These are phyloP conservation scores for Cyprinodon brontotheroides DNA, from an alignment of 2,113 vertebrate genomes.

Conservation along the genomic window DNA sequence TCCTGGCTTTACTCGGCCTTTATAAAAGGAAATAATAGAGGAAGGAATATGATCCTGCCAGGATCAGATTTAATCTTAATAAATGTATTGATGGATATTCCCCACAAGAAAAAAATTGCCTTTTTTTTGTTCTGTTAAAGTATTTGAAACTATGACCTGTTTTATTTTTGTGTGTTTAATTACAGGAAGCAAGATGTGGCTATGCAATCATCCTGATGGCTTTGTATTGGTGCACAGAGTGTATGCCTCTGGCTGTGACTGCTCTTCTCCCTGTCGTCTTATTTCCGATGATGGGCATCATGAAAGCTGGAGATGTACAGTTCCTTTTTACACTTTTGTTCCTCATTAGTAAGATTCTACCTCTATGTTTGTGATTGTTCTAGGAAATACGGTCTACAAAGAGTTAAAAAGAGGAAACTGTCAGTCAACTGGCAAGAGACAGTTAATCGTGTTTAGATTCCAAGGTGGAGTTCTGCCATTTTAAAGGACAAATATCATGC, in stretches of 20 bases:
- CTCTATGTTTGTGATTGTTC: neutral
- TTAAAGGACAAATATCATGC: no score
- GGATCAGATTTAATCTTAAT: no score
- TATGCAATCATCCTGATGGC: slow-evolving; percentile 92
- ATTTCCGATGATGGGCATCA: slow-evolving; percentile 92
- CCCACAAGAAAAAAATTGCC: no score
- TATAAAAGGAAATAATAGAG: no score
- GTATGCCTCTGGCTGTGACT: slow-evolving; percentile 88
- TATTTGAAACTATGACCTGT: neutral
- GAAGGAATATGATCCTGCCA: no score
- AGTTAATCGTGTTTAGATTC: no score
- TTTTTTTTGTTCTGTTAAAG: neutral
- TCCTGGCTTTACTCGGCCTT: no score
- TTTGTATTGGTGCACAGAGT: slow-evolving; percentile 91
- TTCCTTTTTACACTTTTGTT: neutral
- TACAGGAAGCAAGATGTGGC: slow-evolving; percentile 86
- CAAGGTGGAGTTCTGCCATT: no score
- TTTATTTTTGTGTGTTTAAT: slow-evolving; percentile 15
- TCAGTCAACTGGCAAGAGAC: no score
- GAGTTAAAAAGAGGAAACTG: neutral
- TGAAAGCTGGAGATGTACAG: slow-evolving; percentile 85
- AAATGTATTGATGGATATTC: neutral
- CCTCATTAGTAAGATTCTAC: neutral
- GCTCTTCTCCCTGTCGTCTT: slow-evolving; percentile 87
- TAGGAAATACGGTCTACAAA: neutral